Conservation (phyloP, 1,140 invertebrate species). For the Bombus cullumanus region DNA sequence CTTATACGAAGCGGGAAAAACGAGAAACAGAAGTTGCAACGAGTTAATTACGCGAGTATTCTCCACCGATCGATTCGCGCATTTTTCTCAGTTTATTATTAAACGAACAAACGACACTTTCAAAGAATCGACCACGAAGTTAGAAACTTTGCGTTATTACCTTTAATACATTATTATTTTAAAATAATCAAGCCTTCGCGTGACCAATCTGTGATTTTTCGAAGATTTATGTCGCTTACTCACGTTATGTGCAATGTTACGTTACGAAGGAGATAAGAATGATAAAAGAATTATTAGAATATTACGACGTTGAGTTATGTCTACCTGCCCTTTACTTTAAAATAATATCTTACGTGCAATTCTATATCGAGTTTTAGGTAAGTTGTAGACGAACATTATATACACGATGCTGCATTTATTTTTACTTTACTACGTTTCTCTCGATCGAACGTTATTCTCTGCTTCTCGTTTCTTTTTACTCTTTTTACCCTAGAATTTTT, state of each 20-base stretch:
- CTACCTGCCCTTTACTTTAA: too few relatives aligned
- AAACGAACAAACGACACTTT: background rate
- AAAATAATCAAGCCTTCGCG: background rate
- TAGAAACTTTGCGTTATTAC: background rate
- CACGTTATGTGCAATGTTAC: background rate
- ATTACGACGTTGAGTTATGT: too few relatives aligned
- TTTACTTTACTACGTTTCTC: too few relatives aligned
- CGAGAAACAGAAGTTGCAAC: too few relatives aligned
- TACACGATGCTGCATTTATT: too few relatives aligned
- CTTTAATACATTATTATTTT: background rate
- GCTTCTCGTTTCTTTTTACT: too few relatives aligned
- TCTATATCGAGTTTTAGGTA: background rate
- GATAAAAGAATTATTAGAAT: too few relatives aligned
- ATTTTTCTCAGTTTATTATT: background rate
- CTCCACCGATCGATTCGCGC: background rate
- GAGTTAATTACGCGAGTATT: background rate
- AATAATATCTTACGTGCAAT: background rate
- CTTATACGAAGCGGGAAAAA: background rate
- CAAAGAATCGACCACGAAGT: background rate
- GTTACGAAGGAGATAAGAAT: background rate
- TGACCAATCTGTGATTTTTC: background rate
- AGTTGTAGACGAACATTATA: background rate
- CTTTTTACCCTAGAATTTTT: background rate
- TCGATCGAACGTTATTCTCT: too few relatives aligned
- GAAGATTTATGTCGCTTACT: too few relatives aligned